A percentile compares a stretch with the other conserved stretches of the same genome.
Evolutionary conservation across 2,797 vertebrate species (phyloP).

Genomic region (Rhodeus uyekii): DNA sequence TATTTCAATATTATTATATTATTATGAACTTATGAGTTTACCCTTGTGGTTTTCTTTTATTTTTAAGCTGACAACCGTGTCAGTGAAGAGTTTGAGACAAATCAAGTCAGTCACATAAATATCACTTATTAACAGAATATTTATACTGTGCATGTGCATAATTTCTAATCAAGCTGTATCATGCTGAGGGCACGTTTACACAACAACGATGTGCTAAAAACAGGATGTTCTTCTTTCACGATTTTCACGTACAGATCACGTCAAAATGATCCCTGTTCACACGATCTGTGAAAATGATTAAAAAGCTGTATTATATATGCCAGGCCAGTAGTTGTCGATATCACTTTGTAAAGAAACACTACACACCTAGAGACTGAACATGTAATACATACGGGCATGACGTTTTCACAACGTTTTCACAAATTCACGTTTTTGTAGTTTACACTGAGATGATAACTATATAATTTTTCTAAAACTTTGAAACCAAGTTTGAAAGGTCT

Average conservation of each 20-base stretch:
- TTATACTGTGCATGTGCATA: not conserved
- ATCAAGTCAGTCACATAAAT: not conserved
- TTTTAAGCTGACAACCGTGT: too few species aligned
- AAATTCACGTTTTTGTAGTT: not conserved
- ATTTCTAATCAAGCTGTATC: not conserved
- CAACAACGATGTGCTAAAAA: not conserved
- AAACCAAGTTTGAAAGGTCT: not conserved
- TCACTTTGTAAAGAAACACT: not conserved
- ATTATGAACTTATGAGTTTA: not conserved
- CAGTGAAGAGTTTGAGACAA: too few species aligned
- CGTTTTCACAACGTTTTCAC: not conserved
- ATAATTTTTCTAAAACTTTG: not conserved
- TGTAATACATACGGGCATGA: not conserved
- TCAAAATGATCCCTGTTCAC: not conserved
- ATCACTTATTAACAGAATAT: not conserved
- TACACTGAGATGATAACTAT: too few species aligned
- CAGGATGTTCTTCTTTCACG: fast-evolving
- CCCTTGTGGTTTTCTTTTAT: too few species aligned
- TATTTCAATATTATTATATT: too few species aligned
- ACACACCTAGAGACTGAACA: not conserved
- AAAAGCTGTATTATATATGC: not conserved
- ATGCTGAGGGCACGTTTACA: not conserved
- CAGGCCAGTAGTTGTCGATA: not conserved
- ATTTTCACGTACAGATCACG: not conserved
- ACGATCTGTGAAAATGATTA: not conserved